phyloP scores from a whole-genome alignment of 2,797 vertebrate species.

The Perodicticus potto region DNA sequence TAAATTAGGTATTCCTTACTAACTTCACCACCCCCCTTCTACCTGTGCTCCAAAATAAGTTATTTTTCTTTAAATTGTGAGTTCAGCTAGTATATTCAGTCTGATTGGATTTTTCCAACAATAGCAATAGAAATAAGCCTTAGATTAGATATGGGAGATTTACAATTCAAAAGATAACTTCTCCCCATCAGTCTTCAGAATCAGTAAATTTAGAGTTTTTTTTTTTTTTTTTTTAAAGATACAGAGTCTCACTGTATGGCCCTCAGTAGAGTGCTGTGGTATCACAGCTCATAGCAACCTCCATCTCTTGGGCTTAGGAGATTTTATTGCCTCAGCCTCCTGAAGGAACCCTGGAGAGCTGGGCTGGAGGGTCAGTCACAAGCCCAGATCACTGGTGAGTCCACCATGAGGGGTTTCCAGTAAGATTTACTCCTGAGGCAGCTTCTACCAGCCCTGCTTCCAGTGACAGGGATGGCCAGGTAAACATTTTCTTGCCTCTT shows the following conservation, averaged over 20 bases:
- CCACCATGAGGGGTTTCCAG: rapidly evolving
- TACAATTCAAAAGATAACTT: neutral
- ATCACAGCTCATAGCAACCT: too few species aligned
- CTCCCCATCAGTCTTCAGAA: neutral
- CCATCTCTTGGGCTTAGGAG: too few species aligned
- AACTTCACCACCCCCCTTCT: neutral
- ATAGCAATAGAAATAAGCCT: neutral
- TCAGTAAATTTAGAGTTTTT: neutral
- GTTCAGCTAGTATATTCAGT: neutral
- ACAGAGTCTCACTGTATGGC: too few species aligned
- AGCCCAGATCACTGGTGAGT: neutral
- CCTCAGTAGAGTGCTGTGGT: too few species aligned
- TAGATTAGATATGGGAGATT: neutral
- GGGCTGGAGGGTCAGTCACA: neutral
- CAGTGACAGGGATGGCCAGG: neutral
- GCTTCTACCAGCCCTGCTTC: neutral
- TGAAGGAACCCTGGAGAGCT: neutral
- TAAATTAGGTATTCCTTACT: neutral
- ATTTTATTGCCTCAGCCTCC: too few species aligned
- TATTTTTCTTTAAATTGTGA: neutral
- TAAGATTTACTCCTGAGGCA: neutral
- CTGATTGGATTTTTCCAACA: neutral
- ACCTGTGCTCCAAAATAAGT: neutral
- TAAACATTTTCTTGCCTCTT: neutral
- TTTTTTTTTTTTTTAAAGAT: too few species aligned